Evolutionary conservation across 2,113 vertebrate genomes (phyloP).

Genomic region (Syngnathus scovelli): DNA sequence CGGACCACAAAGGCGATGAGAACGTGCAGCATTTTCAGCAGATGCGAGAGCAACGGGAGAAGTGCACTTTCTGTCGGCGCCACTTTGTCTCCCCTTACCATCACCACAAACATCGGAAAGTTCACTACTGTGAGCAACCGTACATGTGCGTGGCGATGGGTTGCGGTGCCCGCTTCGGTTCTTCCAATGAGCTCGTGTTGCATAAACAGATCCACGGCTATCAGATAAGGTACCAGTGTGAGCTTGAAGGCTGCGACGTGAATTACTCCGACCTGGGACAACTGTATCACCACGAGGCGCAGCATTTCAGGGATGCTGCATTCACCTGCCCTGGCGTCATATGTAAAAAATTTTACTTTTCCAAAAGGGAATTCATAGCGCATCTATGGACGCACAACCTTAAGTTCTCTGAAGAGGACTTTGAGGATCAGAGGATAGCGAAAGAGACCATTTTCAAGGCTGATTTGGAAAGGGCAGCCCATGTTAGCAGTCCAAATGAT

Average conservation of each 20-base stretch:
- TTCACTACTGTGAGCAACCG: constrained; percentile 81
- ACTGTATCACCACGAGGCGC: constrained; percentile 94
- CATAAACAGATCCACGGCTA: constrained; percentile 90
- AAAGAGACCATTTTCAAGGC: constrained; percentile 56
- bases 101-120: constrained; percentile 80
- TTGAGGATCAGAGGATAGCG: constrained; percentile 65
- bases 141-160: constrained; percentile 85
- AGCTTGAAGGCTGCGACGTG: constrained; percentile 85
- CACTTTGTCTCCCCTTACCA: constrained; percentile 91
- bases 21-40: constrained; percentile 89
- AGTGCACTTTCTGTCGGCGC: constrained; percentile 87
- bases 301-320: constrained; percentile 92
- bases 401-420: constrained; percentile 73
- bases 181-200: constrained; percentile 82
- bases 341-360: constrained; percentile 92
- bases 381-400: constrained; percentile 83
- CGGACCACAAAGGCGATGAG: constrained; percentile 83
- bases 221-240: constrained; percentile 86
- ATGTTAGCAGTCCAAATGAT: constrained; percentile 9
- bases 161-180: constrained; percentile 81
- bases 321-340: constrained; percentile 82
- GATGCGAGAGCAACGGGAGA: constrained; percentile 89
- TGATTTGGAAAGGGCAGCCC: constrained; percentile 16
- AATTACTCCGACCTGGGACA: constrained; percentile 90
- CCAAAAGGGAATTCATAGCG: constrained; percentile 85